Evolutionary conservation across 1,140 invertebrate genomes (phyloP).

Genomic region (Drosophila tropicalis): DNA sequence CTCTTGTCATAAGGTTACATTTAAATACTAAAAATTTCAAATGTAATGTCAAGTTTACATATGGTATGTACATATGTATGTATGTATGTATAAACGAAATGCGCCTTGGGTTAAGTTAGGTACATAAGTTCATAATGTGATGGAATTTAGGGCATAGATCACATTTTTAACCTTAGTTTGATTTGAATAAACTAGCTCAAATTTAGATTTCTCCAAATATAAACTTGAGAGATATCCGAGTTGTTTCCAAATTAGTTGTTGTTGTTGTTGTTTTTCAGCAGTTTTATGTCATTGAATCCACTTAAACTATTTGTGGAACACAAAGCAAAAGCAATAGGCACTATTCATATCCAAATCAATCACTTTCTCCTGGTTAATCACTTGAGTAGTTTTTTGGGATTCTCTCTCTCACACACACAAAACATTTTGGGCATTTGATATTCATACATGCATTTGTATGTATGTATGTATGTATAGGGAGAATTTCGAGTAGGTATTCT

Average conservation of each 20-base stretch:
- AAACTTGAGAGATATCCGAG: background rate
- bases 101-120: background rate
- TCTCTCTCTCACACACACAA: slow-evolving; percentile 30
- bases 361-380: slow-evolving; percentile 8
- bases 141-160: slow-evolving; percentile 3
- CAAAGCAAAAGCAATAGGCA: background rate
- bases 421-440: slow-evolving; percentile 50
- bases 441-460: slow-evolving; percentile 35
- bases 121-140: slow-evolving; percentile 6
- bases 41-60: background rate
- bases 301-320: slow-evolving; percentile 14
- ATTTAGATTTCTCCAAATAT: background rate
- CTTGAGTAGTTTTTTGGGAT: slow-evolving; percentile 28
- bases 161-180: background rate
- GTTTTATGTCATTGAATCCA: slow-evolving; percentile 11
- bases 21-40: background rate
- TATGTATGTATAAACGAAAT: background rate
- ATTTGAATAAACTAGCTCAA: slow-evolving; percentile 10
- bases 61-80: background rate
- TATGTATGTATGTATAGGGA: background rate
- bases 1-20: background rate
- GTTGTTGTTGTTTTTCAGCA: slow-evolving; percentile 5
- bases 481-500: slow-evolving; percentile 14
- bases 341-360: slow-evolving; percentile 13
- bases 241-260: background rate